Base-by-base conservation (phyloP, 2,888 invertebrate genomes). In the Protodeltote pygarga region DNA sequence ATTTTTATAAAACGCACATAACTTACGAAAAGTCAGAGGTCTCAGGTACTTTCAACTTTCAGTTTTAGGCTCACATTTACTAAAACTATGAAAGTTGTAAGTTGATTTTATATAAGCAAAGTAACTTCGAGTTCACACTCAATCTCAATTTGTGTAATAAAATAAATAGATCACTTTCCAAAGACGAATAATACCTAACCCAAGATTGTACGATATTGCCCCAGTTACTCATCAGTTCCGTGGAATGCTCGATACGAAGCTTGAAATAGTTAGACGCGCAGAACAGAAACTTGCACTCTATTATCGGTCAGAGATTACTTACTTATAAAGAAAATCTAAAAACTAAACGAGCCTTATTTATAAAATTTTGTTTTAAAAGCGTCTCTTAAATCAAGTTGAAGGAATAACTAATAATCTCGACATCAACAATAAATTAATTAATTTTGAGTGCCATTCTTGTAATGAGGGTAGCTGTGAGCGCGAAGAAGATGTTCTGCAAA, bases 401-500 rank as follows among this genome's bases (percentile, higher is more conserved):
- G 20, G 47, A 40, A 49, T 59, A 65, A 64, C 64, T 64, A 50
- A 52, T 52, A 62, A 55, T 60, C 53, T 40, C 44, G 33, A 61
- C 57, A 63, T 71, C 52, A 64, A 71, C 69, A 75, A 74, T 75
- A 76, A 76, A 77, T 76, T 61, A 82, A 82, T 83, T 81, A 81
- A 83, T 84, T 82, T 74, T 39, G 58, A 82, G 71, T 62, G 77
- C 73, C 76, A 74, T 84, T 83, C 53, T 51, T 63, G 67, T 85
- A 86, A 86, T 83, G 83, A 83, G 77, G 75, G 71, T 61, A 65
- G 69, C 75, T 71, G 65, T 75, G 76, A 73, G 71, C 61, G 42
- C 65, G 71, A 69, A 63, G 71, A 81, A 83, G 85, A 87, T 86
- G 82, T 82, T 81, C 82, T 72, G 73, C 82, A 77, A 87, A 81